phyloP scores from a whole-genome alignment of 2,797 vertebrate species.

The Miichthys miiuy region DNA sequence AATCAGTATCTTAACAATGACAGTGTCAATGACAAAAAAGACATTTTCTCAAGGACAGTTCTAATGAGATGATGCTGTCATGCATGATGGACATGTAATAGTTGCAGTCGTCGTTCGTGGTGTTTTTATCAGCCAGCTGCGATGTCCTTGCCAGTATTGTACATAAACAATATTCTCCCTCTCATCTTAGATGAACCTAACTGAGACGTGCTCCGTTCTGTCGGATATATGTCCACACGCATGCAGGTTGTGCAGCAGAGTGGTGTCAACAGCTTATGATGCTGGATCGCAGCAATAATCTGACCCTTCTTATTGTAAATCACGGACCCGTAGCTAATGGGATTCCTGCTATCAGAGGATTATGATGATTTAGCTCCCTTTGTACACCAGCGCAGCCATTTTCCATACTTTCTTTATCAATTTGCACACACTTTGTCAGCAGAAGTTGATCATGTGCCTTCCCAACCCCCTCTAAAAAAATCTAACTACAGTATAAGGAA shows the following conservation, averaged over 20 bases:
- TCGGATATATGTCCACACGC: slow-evolving; percentile 24
- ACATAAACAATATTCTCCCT: neutral
- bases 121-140: slow-evolving; percentile 22
- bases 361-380: slow-evolving; percentile 70
- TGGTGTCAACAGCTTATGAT: slow-evolving; percentile 52
- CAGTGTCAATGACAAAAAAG: neutral
- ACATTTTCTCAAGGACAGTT: slow-evolving; percentile 28
- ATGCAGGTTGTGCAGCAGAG: slow-evolving; percentile 44
- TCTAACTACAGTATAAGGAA: slow-evolving; percentile 23
- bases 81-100: neutral
- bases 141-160: neutral
- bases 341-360: slow-evolving; percentile 76
- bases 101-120: neutral
- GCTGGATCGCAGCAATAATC: slow-evolving; percentile 62
- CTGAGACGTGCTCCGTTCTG: neutral
- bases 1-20: neutral
- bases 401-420: slow-evolving; percentile 70
- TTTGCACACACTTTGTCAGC: slow-evolving; percentile 70
- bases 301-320: slow-evolving; percentile 76
- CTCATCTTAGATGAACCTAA: neutral
- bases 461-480: neutral
- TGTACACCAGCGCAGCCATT: slow-evolving; percentile 60
- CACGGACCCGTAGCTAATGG: slow-evolving; percentile 77
- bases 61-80: slow-evolving; percentile 14
- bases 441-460: slow-evolving; percentile 43